A percentile compares a stretch with the other conserved stretches of the same genome.
These are phyloP conservation scores for Thrips palmi DNA, from an alignment of 1,140 invertebrate species.

Conservation along the genomic window DNA sequence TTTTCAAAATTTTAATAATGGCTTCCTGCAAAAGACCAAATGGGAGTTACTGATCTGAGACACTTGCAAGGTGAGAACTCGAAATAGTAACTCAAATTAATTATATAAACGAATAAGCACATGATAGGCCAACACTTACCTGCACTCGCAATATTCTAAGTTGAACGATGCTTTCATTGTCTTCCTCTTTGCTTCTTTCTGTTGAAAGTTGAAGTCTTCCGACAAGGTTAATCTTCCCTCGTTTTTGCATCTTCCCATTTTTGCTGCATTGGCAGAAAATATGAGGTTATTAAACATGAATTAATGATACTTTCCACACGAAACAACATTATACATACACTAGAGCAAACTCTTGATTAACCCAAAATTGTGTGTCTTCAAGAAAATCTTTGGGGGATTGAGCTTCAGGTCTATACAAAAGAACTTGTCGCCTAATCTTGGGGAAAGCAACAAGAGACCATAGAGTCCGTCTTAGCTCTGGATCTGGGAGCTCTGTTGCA, in stretches of 20 bases:
- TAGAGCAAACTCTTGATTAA: conserved; percentile 90
- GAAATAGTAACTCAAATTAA: not conserved
- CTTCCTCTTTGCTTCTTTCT: conserved; percentile 86
- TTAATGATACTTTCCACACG: conserved; percentile 2
- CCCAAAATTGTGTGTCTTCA: conserved; percentile 85
- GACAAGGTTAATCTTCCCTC: conserved; percentile 90
- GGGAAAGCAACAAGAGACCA: conserved; percentile 96
- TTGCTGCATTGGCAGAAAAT: too few species aligned
- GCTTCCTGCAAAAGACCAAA: conserved; percentile 55
- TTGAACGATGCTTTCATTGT: conserved; percentile 95
- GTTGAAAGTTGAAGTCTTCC: conserved; percentile 86
- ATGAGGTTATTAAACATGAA: too few species aligned
- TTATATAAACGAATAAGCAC: conserved; percentile 3
- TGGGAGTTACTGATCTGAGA: conserved; percentile 8
- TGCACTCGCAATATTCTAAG: conserved; percentile 77
- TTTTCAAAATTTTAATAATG: conserved; percentile 98
- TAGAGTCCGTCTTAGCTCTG: conserved; percentile 85
- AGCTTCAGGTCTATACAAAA: conserved; percentile 60
- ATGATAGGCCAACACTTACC: conserved; percentile 23
- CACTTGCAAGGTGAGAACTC: not conserved
- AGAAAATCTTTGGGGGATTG: conserved; percentile 84
- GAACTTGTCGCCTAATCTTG: conserved; percentile 82
- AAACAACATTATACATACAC: conserved; percentile 32
- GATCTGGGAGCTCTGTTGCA: conserved; percentile 92
- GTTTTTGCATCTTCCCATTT: conserved; percentile 83